Evolutionary conservation across 2,888 invertebrate genomes (phyloP).

Genomic region (Acrobasis suavella): DNA sequence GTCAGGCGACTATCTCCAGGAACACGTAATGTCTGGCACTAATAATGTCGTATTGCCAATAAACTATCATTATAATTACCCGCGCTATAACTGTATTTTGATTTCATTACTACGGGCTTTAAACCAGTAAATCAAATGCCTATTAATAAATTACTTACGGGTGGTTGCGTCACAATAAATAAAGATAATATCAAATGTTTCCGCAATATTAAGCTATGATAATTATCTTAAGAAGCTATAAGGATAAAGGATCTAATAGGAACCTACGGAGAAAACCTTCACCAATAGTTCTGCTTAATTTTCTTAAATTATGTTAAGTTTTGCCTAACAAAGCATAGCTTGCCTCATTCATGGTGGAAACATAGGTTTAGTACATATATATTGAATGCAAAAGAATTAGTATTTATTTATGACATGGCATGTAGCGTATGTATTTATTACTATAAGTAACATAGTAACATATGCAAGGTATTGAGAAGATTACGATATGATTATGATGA

Average conservation of each 20-base stretch:
- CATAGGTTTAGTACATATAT: too few relatives aligned
- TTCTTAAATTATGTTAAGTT: too few relatives aligned
- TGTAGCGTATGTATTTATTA: too few relatives aligned
- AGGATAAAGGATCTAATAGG: too few relatives aligned
- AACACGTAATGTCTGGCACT: slow-evolving; percentile 8
- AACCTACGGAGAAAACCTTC: too few relatives aligned
- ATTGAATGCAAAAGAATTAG: too few relatives aligned
- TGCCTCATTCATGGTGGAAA: too few relatives aligned
- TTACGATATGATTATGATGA: slow-evolving; percentile 15
- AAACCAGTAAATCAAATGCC: slow-evolving; percentile 1
- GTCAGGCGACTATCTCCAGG: slow-evolving; percentile 14
- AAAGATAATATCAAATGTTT: not conserved
- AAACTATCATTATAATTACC: slow-evolving; percentile 17
- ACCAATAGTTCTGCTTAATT: too few relatives aligned
- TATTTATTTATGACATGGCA: too few relatives aligned
- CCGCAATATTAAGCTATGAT: not conserved
- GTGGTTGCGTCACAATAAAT: not conserved
- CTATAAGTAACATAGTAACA: not conserved
- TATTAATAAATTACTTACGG: not conserved
- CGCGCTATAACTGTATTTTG: slow-evolving; percentile 4
- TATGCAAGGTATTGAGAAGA: not conserved
- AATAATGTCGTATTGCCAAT: slow-evolving; percentile 22
- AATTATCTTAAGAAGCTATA: too few relatives aligned
- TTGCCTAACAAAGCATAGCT: too few relatives aligned
- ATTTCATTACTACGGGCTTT: slow-evolving; percentile 5